Percentiles rank a stretch among this genome's conserved stretches.
Conservation (phyloP, 2,888 invertebrate species). For the Lamellibrachia columna region DNA sequence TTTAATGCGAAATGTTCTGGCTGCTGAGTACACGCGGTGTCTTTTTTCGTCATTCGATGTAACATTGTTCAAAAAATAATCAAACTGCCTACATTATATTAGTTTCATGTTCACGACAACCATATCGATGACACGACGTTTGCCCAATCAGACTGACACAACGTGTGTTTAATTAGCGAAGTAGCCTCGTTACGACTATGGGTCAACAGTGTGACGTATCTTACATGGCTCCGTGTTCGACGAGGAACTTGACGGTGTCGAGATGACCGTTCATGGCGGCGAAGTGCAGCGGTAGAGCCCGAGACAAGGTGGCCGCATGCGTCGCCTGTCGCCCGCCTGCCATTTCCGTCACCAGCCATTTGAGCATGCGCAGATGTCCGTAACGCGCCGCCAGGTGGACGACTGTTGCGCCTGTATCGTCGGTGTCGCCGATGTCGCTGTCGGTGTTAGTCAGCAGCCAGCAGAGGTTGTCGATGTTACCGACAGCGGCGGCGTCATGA, state of each 20-base stretch:
- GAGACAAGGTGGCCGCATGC: slow-evolving; percentile 65
- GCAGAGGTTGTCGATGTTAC: slow-evolving; percentile 57
- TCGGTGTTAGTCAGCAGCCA: slow-evolving; percentile 58
- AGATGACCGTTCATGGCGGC: slow-evolving; percentile 87
- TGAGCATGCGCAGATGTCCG: slow-evolving; percentile 71
- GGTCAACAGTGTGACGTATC: not conserved
- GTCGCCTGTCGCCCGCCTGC: slow-evolving; percentile 68
- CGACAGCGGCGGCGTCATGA: slow-evolving; percentile 66
- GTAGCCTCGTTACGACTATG: not conserved
- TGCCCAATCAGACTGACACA: too few species aligned
- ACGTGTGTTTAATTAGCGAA: too few species aligned
- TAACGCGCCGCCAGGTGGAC: slow-evolving; percentile 66
- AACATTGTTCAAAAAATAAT: too few species aligned
- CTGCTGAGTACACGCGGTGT: too few species aligned
- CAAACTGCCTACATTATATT: too few species aligned
- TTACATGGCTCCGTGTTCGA: slow-evolving; percentile 56
- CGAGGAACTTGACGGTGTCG: slow-evolving; percentile 79
- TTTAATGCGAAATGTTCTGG: too few species aligned
- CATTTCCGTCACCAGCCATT: slow-evolving; percentile 73
- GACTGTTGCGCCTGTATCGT: slow-evolving; percentile 62
- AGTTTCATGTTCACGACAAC: too few species aligned
- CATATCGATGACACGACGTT: too few species aligned
- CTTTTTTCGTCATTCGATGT: too few species aligned
- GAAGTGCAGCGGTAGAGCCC: slow-evolving; percentile 84
- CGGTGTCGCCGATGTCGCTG: slow-evolving; percentile 57